Evolutionary conservation across 1,140 invertebrate genomes (phyloP).

Genomic region (Lepidurus apus): DNA sequence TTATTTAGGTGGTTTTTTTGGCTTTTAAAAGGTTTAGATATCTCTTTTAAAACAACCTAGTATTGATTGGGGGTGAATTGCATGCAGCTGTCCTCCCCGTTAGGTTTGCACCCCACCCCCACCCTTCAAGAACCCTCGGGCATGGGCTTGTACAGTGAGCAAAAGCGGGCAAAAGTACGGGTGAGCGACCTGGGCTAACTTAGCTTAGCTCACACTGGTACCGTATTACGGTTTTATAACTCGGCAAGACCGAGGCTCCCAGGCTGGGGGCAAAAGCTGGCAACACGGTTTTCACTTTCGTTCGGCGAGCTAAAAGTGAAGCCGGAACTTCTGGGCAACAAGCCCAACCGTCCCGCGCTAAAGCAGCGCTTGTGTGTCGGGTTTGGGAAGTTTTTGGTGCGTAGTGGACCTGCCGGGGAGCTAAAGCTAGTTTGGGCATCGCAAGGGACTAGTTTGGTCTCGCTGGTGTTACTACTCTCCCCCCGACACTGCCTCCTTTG

Average conservation of each 20-base stretch:
- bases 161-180: background rate
- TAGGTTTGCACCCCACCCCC: background rate
- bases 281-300: background rate
- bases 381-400: too few species aligned
- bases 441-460: slow-evolving; percentile 17
- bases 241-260: too few species aligned
- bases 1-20: background rate
- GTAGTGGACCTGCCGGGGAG: background rate
- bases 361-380: too few species aligned
- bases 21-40: background rate
- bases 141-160: background rate
- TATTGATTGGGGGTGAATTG: slow-evolving; percentile 2
- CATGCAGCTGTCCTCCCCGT: slow-evolving; percentile 20
- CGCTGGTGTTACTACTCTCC: background rate
- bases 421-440: slow-evolving; percentile 1
- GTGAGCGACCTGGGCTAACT: slow-evolving; percentile 13
- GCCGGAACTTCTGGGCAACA: too few species aligned
- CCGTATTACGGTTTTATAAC: too few species aligned
- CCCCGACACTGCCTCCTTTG: slow-evolving; percentile 8
- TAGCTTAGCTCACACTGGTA: background rate
- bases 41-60: background rate
- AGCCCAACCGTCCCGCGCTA: too few species aligned
- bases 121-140: background rate
- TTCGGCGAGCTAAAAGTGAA: background rate
- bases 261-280: background rate